phyloP scores from a whole-genome alignment of 2,113 vertebrate genomes.

The Hippocampus abdominalis region DNA sequence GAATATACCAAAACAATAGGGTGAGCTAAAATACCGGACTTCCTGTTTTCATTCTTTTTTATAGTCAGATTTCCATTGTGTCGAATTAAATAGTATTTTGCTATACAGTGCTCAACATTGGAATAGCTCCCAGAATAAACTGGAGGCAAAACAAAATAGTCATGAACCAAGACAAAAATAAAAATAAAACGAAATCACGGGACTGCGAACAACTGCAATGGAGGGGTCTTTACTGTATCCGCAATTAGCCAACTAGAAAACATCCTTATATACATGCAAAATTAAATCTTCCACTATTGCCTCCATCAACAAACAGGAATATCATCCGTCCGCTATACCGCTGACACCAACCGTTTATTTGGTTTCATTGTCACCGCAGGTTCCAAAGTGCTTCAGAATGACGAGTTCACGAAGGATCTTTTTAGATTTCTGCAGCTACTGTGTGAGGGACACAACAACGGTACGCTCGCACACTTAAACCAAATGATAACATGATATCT shows the following conservation, averaged over 20 bases:
- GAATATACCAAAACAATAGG: no score
- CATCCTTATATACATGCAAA: conserved; percentile 41
- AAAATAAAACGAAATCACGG: no score
- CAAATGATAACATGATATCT: not conserved
- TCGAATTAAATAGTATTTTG: no score
- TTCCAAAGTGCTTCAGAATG: conserved; percentile 96
- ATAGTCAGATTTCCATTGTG: no score
- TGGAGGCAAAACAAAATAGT: no score
- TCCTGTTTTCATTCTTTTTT: no score
- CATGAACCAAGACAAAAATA: no score
- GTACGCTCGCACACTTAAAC: conserved; percentile 65
- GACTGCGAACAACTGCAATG: no score
- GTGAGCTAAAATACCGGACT: no score
- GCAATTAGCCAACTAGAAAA: conserved; percentile 24
- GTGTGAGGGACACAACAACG: conserved; percentile 97
- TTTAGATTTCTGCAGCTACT: conserved; percentile 97
- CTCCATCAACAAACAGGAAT: conserved; percentile 35
- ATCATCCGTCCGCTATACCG: conserved; percentile 30
- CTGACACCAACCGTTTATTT: conserved; percentile 39
- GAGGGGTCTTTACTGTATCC: conserved; percentile 8
- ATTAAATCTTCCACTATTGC: conserved; percentile 39
- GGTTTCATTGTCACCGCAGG: conserved; percentile 77
- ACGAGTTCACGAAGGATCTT: conserved; percentile 95
- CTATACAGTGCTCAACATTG: no score
- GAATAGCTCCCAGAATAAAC: no score